Evolutionary conservation across 1,140 invertebrate species (phyloP).

Genomic region (Drosophila pruinosa): DNA sequence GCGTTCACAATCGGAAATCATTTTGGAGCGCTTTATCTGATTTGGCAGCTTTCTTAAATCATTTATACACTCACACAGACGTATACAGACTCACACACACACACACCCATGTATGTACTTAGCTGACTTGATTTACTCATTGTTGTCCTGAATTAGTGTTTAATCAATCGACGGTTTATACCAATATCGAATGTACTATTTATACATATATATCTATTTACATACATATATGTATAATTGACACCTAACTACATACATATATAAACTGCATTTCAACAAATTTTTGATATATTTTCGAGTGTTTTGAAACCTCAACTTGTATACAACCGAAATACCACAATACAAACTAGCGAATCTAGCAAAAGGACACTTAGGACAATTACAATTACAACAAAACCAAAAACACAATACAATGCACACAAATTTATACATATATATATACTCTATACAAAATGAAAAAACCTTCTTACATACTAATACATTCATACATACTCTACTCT

Average conservation of each 20-base stretch:
- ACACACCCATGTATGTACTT: conserved; percentile 11
- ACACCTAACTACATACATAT: conserved; percentile 60
- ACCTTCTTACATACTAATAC: conserved; percentile 32
- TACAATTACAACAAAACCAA: conserved; percentile 34
- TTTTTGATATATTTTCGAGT: conserved; percentile 78
- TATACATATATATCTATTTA: conserved; percentile 32
- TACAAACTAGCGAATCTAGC: conserved; percentile 72
- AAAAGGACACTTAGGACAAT: conserved; percentile 71
- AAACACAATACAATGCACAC: conserved; percentile 38
- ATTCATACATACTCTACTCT: conserved; percentile 43
- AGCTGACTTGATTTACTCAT: conserved; percentile 46
- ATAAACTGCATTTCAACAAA: conserved; percentile 69
- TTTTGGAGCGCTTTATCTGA: conserved; percentile 55
- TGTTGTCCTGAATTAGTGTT: conserved; percentile 51
- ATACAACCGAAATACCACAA: conserved; percentile 48
- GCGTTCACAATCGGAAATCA: conserved; percentile 32
- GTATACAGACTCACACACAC: conserved; percentile 24
- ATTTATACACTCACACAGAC: conserved; percentile 45
- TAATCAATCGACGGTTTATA: conserved; percentile 39
- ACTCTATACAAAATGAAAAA: conserved; percentile 6
- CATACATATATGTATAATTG: conserved; percentile 44
- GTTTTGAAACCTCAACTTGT: conserved; percentile 69
- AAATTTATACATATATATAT: conserved; percentile 21
- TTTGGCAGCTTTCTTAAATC: conserved; percentile 46
- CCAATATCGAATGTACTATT: conserved; percentile 48